These are phyloP conservation scores for Limnephilus marmoratus DNA, from an alignment of 2,888 invertebrate species.

Conservation along the genomic window DNA sequence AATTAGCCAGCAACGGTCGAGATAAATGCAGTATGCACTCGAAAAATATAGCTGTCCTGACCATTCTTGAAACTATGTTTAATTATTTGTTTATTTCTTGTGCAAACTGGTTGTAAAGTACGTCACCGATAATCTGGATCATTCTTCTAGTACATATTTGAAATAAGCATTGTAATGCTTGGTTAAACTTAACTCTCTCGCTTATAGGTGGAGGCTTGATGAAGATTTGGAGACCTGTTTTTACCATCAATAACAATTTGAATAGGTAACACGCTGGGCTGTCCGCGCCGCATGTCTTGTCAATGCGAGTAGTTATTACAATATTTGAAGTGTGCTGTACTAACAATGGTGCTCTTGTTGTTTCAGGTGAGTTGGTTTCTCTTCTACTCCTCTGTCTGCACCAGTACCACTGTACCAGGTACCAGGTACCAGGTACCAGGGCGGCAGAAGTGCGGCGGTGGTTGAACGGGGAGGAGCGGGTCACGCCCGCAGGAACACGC, in stretches of 20 bases:
- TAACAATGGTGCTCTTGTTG: slow-evolving; percentile 39
- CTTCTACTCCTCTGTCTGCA: neutral
- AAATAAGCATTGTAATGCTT: neutral
- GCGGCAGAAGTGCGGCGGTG: slow-evolving; percentile 10
- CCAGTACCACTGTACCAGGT: neutral
- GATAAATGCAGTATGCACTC: neutral
- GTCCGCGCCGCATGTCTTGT: slow-evolving; percentile 18
- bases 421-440: neutral
- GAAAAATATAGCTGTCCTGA: neutral
- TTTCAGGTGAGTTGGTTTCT: slow-evolving; percentile 46
- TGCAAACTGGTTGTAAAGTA: neutral
- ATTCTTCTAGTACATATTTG: neutral
- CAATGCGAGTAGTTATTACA: slow-evolving; percentile 4
- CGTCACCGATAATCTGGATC: neutral
- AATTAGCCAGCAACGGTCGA: neutral
- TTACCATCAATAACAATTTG: too few relatives aligned
- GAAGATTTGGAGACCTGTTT: neutral
- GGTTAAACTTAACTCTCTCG: neutral
- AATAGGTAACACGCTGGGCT: too few relatives aligned
- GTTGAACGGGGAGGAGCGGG: slow-evolving; percentile 12
- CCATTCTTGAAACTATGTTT: neutral
- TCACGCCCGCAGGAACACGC: slow-evolving; percentile 31
- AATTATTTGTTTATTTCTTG: neutral
- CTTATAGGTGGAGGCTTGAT: neutral
- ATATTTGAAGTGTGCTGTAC: slow-evolving; percentile 30